A percentile compares a stretch with the other conserved stretches of the same genome.
Conservation (phyloP, 2,113 vertebrate genomes). For the Rhinoderma darwinii region DNA sequence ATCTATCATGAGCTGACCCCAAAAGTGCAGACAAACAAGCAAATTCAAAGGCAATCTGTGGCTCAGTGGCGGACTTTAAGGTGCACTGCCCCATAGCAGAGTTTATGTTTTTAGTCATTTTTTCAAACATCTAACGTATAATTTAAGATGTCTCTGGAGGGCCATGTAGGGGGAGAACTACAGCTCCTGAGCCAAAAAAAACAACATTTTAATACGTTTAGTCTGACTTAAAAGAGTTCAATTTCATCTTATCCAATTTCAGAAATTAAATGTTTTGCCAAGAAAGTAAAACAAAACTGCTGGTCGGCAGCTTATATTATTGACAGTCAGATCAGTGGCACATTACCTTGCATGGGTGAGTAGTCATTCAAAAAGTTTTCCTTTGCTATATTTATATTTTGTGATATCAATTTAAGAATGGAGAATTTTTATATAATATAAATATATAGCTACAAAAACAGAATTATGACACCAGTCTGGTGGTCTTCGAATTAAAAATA, state of each 20-base stretch:
- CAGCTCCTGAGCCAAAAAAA: conserved; percentile 37
- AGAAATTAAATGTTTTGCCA: conserved; percentile 43
- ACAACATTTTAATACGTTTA: conserved; percentile 38
- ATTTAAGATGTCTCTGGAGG: conserved; percentile 43
- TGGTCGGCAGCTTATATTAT: neutral
- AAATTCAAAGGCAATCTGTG: conserved; percentile 38
- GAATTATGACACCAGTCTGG: too few relatives aligned
- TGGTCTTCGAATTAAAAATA: neutral
- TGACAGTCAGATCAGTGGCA: neutral
- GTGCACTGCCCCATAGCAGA: conserved; percentile 31
- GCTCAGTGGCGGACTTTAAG: conserved; percentile 25
- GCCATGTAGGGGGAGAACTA: conserved; percentile 4
- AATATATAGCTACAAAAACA: too few relatives aligned
- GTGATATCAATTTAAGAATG: too few relatives aligned
- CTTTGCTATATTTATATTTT: neutral
- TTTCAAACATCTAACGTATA: conserved; percentile 21
- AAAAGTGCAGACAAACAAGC: conserved; percentile 50
- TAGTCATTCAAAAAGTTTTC: neutral
- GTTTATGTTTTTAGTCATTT: conserved; percentile 36
- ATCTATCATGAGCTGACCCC: conserved; percentile 53
- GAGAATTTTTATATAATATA: neutral
- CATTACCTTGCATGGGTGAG: neutral
- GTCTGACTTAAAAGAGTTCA: conserved; percentile 29
- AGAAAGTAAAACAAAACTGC: conserved; percentile 25
- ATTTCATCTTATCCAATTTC: conserved; percentile 41